Evolutionary conservation across 2,888 invertebrate genomes (phyloP).

Genomic region (Lasioglossum malachurum): DNA sequence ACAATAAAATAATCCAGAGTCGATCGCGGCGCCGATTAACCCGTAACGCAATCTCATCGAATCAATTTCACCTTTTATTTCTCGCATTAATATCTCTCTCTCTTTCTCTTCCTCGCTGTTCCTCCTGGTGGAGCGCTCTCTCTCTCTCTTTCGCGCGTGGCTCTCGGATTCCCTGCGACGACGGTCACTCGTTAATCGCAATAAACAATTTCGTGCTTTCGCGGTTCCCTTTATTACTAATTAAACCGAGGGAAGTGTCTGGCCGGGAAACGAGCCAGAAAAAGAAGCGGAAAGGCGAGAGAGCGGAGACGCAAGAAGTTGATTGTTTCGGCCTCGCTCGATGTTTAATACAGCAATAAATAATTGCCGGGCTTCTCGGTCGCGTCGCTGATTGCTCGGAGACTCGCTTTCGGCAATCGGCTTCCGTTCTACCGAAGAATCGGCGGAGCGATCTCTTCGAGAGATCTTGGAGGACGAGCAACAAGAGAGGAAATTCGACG

Average conservation of each 20-base stretch:
- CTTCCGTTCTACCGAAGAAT: background rate
- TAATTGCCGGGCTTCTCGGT: conserved; percentile 20
- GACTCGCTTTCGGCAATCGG: background rate
- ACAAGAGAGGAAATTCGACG: conserved; percentile 23
- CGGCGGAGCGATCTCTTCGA: background rate
- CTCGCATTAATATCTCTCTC: conserved; percentile 21
- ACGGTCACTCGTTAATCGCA: conserved; percentile 29
- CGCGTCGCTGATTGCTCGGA: conserved; percentile 6
- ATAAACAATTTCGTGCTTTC: conserved; percentile 51
- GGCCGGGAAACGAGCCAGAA: conserved; percentile 10
- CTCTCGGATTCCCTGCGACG: background rate
- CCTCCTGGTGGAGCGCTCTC: background rate
- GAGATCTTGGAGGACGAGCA: background rate
- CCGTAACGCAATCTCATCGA: conserved; percentile 52
- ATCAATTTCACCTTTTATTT: conserved; percentile 55
- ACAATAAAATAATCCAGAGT: conserved; percentile 20
- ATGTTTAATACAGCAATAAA: conserved; percentile 37
- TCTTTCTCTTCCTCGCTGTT: background rate
- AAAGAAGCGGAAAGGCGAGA: background rate
- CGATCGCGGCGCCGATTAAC: conserved; percentile 40
- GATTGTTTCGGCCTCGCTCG: conserved; percentile 33
- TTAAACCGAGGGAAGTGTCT: conserved; percentile 39
- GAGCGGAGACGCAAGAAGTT: conserved; percentile 26
- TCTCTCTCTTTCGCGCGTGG: background rate
- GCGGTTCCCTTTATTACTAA: conserved; percentile 42